These are phyloP conservation scores for Dexiosoma caninum DNA, from an alignment of 2,888 invertebrate genomes.

Conservation along the genomic window DNA sequence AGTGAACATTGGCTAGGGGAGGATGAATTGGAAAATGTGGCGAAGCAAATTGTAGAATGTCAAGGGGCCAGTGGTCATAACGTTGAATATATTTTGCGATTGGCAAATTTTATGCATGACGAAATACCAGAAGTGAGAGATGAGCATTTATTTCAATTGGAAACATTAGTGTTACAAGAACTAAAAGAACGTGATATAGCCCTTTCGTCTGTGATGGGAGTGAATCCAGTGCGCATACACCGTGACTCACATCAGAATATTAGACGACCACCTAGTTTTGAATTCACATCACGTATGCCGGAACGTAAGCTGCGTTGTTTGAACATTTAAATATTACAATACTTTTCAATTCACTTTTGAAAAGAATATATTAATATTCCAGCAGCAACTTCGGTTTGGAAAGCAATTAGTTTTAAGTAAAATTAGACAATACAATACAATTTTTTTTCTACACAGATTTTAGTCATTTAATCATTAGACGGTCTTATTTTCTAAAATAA, in stretches of 20 bases:
- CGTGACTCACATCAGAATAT: slow-evolving; percentile 78
- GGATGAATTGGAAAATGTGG: slow-evolving; percentile 86
- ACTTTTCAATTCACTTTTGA: slow-evolving; percentile 18
- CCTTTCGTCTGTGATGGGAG: slow-evolving; percentile 78
- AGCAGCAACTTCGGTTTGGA: background rate
- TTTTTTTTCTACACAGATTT: too few relatives aligned
- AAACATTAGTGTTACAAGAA: slow-evolving; percentile 78
- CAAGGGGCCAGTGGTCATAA: slow-evolving; percentile 93
- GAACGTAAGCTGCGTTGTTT: slow-evolving; percentile 87
- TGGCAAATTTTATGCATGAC: slow-evolving; percentile 89
- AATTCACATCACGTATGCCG: slow-evolving; percentile 85
- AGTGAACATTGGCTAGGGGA: slow-evolving; percentile 88
- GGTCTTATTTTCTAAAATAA: too few relatives aligned
- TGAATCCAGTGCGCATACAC: slow-evolving; percentile 74
- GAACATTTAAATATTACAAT: slow-evolving; percentile 80
- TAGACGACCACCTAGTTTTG: slow-evolving; percentile 80
- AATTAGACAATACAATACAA: background rate
- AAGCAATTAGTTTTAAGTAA: slow-evolving; percentile 26
- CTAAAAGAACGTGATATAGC: slow-evolving; percentile 71
- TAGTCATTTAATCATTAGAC: too few relatives aligned
- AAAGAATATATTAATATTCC: slow-evolving; percentile 34
- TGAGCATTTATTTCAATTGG: slow-evolving; percentile 87
- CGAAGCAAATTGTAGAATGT: slow-evolving; percentile 86
- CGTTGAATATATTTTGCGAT: slow-evolving; percentile 90
- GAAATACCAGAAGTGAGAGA: slow-evolving; percentile 87